Evolutionary conservation across 2,113 vertebrate species (phyloP).

Genomic region (Sturnus vulgaris): DNA sequence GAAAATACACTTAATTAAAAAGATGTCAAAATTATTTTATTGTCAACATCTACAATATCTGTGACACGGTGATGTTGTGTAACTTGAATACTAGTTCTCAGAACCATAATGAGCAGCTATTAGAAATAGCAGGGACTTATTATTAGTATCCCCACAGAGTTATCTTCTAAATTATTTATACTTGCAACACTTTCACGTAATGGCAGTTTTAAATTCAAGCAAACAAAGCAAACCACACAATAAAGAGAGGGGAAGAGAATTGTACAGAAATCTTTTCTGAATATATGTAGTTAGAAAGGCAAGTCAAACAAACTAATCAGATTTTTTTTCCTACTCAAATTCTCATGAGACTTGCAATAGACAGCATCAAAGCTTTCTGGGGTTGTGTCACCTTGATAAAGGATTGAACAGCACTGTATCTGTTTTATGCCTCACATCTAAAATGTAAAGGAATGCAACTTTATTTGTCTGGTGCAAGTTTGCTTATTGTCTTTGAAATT

Average conservation of each 20-base stretch:
- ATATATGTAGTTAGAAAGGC: slow-evolving; percentile 65
- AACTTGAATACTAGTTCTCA: slow-evolving; percentile 59
- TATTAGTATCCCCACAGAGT: slow-evolving; percentile 72
- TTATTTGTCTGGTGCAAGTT: slow-evolving; percentile 56
- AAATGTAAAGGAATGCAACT: slow-evolving; percentile 65
- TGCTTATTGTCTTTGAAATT: slow-evolving; percentile 67
- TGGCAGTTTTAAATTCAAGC: slow-evolving; percentile 82
- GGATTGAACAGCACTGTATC: neutral
- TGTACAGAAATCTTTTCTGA: slow-evolving; percentile 62
- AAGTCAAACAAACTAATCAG: slow-evolving; percentile 73
- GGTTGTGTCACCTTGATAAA: slow-evolving; percentile 45
- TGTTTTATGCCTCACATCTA: slow-evolving; percentile 63
- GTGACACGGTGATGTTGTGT: slow-evolving; percentile 31
- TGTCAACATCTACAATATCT: slow-evolving; percentile 36
- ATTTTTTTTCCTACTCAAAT: slow-evolving; percentile 56
- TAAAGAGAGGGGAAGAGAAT: slow-evolving; percentile 79
- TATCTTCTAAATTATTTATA: slow-evolving; percentile 79
- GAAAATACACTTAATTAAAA: slow-evolving; percentile 64
- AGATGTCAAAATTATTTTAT: slow-evolving; percentile 58
- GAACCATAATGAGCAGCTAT: slow-evolving; percentile 61
- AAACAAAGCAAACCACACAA: slow-evolving; percentile 81
- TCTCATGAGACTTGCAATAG: slow-evolving; percentile 55
- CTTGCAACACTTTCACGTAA: slow-evolving; percentile 73
- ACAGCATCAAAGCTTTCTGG: slow-evolving; percentile 57
- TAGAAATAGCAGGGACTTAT: slow-evolving; percentile 61